Evolutionary conservation across 2,888 invertebrate species (phyloP).

Genomic region (Heliconius sara): DNA sequence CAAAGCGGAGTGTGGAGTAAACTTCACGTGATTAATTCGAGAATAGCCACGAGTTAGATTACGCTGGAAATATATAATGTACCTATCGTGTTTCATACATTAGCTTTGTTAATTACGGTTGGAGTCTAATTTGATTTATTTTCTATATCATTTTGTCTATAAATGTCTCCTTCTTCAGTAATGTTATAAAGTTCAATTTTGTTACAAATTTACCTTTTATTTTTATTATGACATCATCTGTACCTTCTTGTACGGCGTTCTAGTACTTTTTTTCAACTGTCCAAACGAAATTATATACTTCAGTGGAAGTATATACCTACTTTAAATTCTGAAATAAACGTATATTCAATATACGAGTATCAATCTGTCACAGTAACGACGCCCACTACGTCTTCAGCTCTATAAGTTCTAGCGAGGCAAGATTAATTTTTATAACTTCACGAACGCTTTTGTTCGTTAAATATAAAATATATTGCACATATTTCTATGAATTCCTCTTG

Average conservation of each 20-base stretch:
- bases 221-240: no score
- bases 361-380: slow-evolving; percentile 5
- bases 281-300: not conserved
- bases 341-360: not conserved
- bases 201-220: no score
- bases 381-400: slow-evolving; percentile 13
- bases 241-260: no score
- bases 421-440: slow-evolving; percentile 24
- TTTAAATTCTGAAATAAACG: not conserved
- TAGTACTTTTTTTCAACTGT: not conserved
- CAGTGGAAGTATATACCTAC: not conserved
- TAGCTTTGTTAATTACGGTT: not conserved
- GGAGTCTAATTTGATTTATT: not conserved
- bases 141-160: not conserved
- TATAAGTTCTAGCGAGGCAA: not conserved
- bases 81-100: not conserved
- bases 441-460: slow-evolving; percentile 15
- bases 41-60: slow-evolving; percentile 10
- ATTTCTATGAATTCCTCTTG: slow-evolving; percentile 2
- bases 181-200: no score
- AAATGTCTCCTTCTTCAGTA: not conserved
- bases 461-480: slow-evolving; percentile 18
- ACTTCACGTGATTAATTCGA: slow-evolving; percentile 30
- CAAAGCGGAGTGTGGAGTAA: slow-evolving; percentile 16
- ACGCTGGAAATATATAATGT: slow-evolving; percentile 9